Evolutionary conservation across 2,113 vertebrate species (phyloP).

Genomic region (Poeciliopsis retropinna): DNA sequence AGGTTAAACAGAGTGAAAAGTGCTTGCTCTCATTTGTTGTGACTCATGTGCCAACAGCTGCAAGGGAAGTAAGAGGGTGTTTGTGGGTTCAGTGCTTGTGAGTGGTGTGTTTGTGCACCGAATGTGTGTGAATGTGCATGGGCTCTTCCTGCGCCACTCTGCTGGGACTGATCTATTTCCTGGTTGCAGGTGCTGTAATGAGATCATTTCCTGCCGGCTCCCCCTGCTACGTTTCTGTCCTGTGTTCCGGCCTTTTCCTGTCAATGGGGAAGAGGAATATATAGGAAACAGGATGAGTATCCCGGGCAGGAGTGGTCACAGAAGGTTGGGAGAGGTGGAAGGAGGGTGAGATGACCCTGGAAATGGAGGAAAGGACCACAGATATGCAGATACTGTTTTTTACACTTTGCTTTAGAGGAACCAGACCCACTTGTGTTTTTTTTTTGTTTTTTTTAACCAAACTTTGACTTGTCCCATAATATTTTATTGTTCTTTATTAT

Average conservation of each 20-base stretch:
- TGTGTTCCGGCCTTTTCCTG: constrained; percentile 75
- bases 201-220: constrained; percentile 77
- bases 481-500: too few species aligned
- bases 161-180: constrained; percentile 64
- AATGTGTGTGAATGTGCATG: constrained; percentile 5
- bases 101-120: constrained; percentile 29
- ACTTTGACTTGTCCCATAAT: too few species aligned
- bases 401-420: neutral
- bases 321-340: constrained; percentile 52
- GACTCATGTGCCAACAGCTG: constrained; percentile 74
- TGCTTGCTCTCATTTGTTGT: constrained; percentile 68
- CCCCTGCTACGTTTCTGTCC: constrained; percentile 52
- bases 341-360: constrained; percentile 57
- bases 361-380: constrained; percentile 44
- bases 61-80: constrained; percentile 67
- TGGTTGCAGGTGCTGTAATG: constrained; percentile 80
- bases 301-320: constrained; percentile 68
- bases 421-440: neutral
- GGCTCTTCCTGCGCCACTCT: constrained; percentile 47
- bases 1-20: constrained; percentile 24
- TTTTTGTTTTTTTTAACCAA: too few species aligned
- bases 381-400: constrained; percentile 9
- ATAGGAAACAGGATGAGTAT: constrained; percentile 81
- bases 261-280: constrained; percentile 74
- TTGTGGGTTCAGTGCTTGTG: constrained; percentile 40